phyloP scores from a whole-genome alignment of 2,113 vertebrate genomes.

The Cinclus mexicanus region DNA sequence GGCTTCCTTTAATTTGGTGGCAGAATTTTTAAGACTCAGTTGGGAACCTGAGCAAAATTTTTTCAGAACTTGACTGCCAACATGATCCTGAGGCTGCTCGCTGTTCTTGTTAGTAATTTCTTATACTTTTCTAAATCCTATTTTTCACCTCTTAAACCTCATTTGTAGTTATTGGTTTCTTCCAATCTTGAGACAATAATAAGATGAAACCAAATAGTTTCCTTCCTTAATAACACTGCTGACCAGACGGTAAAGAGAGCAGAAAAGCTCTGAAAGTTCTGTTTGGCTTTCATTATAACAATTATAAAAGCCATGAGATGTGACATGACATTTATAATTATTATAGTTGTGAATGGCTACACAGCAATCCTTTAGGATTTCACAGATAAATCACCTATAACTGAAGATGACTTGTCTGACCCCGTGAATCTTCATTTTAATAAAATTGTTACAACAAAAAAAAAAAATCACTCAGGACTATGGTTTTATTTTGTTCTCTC shows the following conservation, averaged over 20 bases:
- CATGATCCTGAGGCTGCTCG: not conserved
- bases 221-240: not conserved
- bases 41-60: not conserved
- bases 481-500: not conserved
- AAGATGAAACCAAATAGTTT: not conserved
- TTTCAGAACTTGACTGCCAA: not conserved
- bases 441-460: not conserved
- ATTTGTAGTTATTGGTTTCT: not conserved
- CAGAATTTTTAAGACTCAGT: not conserved
- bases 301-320: not conserved
- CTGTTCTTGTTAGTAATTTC: not conserved
- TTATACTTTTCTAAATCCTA: not conserved
- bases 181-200: not conserved
- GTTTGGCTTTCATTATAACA: not conserved
- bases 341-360: not conserved
- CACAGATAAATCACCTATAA: not conserved
- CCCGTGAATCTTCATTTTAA: not conserved
- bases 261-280: not conserved
- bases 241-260: not conserved
- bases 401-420: not conserved
- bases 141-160: not conserved
- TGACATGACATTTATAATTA: not conserved
- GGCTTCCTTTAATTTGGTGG: not conserved
- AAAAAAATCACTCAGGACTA: not conserved
- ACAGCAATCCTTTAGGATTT: not conserved